Conservation (phyloP, 2,113 vertebrate species). For the Eudyptes chrysolophus region DNA sequence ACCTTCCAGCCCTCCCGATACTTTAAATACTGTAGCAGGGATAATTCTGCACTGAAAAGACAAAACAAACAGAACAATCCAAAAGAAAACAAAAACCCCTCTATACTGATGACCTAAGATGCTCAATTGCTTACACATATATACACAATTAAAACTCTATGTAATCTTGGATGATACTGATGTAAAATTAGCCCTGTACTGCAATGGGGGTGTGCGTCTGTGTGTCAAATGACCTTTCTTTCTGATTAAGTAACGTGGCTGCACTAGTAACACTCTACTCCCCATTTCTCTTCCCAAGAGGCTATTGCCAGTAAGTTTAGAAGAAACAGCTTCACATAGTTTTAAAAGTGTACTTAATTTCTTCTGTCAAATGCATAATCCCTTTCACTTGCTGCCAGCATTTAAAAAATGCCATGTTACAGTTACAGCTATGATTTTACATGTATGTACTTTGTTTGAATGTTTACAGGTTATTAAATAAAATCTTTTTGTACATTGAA, state of each 20-base stretch:
- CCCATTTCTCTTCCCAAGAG: neutral
- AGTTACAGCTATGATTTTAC: neutral
- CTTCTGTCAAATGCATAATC: neutral
- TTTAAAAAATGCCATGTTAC: neutral
- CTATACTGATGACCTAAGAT: neutral
- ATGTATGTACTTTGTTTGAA: neutral
- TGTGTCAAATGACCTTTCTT: neutral
- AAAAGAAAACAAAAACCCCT: neutral
- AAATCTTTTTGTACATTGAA: neutral
- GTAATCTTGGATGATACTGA: neutral
- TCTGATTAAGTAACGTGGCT: neutral
- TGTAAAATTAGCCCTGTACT: neutral
- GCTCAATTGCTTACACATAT: neutral
- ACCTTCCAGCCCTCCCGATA: neutral
- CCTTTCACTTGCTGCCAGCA: neutral
- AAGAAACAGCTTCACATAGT: neutral
- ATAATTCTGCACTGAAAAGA: neutral
- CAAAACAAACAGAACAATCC: neutral
- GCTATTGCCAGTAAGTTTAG: neutral
- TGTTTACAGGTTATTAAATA: neutral
- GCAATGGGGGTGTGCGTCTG: too few species aligned
- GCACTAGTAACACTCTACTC: neutral
- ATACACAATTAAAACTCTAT: neutral
- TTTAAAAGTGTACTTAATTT: neutral
- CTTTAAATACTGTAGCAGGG: neutral